Percentiles rank a stretch among this genome's conserved stretches.
These are phyloP conservation scores for Drosophila equinoxialis DNA, from an alignment of 1,140 invertebrate species.

Conservation along the genomic window DNA sequence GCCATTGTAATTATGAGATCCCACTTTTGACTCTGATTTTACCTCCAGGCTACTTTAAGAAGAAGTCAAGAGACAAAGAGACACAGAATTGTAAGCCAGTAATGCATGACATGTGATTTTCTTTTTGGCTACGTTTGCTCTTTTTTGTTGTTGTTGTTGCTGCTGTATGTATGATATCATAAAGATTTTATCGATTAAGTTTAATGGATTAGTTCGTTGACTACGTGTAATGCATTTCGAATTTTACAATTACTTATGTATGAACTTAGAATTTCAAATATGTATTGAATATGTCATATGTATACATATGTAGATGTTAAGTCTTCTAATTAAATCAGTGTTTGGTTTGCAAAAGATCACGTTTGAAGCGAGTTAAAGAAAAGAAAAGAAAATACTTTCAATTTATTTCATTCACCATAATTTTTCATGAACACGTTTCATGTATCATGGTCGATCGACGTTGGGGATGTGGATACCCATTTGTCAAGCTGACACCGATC, in stretches of 20 bases:
- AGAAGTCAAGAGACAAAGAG: conserved; percentile 12
- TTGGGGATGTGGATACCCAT: conserved; percentile 8
- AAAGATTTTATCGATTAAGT: background rate
- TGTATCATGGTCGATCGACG: background rate
- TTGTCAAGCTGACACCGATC: conserved; percentile 35
- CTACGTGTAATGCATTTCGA: background rate
- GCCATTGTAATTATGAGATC: conserved; percentile 52
- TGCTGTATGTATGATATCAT: background rate
- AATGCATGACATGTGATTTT: conserved; percentile 6
- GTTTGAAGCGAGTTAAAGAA: background rate
- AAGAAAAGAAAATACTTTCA: conserved; percentile 8
- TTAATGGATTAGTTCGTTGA: background rate
- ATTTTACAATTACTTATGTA: too few relatives aligned
- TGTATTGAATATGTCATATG: too few relatives aligned
- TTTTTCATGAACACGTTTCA: conserved; percentile 8
- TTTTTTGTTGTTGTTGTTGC: background rate
- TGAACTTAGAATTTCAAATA: too few relatives aligned
- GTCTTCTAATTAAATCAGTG: background rate
- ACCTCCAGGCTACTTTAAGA: conserved; percentile 39
- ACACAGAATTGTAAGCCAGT: background rate
- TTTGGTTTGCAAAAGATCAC: background rate
- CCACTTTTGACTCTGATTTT: conserved; percentile 30
- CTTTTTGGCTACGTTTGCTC: background rate
- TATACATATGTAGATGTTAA: background rate
- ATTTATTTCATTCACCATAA: conserved; percentile 12